phyloP scores from a whole-genome alignment of 37 sponge, comb jelly and placozoan genomes.

The Mnemiopsis leidyi region DNA sequence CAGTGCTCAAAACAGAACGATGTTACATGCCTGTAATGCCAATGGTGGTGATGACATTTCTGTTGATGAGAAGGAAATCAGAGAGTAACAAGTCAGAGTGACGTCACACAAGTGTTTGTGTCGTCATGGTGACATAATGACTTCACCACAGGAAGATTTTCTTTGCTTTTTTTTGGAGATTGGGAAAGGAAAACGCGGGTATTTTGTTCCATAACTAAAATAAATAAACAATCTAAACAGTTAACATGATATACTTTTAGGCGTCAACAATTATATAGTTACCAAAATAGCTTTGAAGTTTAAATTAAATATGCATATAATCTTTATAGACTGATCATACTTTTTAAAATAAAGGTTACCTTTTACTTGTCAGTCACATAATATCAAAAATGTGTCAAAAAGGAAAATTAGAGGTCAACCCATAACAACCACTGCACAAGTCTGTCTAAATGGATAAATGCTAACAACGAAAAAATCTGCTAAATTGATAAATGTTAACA shows the following conservation, averaged over 20 bases:
- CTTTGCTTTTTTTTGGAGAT: neutral
- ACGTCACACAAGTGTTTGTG: neutral
- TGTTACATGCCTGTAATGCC: neutral
- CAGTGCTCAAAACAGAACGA: neutral
- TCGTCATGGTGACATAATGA: no score
- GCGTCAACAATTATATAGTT: neutral
- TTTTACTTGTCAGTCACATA: no score
- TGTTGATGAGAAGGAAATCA: neutral
- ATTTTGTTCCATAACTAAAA: neutral
- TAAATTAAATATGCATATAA: neutral
- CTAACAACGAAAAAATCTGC: no score
- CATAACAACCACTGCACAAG: no score
- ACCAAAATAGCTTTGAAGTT: neutral
- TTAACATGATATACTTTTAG: neutral
- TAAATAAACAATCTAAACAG: neutral
- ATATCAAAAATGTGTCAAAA: no score
- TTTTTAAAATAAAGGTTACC: no score
- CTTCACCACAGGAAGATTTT: neutral
- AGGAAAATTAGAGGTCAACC: no score
- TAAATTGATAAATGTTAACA: no score
- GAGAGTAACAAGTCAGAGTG: neutral
- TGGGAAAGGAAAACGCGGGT: neutral
- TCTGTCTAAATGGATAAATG: no score
- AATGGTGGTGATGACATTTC: neutral
- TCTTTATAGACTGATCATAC: neutral